A percentile compares a stretch with the other conserved stretches of the same genome.
Conservation (phyloP, 2,113 vertebrate genomes). For the Himantopus leucocephalus region DNA sequence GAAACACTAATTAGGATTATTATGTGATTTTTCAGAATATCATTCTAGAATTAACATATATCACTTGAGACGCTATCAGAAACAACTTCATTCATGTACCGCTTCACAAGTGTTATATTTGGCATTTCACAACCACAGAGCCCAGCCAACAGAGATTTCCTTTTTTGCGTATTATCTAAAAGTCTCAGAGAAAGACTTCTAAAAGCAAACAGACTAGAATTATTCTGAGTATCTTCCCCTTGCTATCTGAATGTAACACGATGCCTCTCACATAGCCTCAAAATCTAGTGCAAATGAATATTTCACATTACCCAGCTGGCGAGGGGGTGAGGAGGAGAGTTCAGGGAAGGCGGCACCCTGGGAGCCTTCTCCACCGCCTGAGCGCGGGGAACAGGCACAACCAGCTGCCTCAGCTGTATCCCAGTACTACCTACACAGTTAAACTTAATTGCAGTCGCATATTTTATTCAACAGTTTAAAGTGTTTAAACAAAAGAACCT, state of each 20-base stretch:
- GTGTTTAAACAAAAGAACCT: background rate
- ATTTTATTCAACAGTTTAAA: background rate
- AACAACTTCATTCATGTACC: background rate
- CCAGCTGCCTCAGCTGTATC: background rate
- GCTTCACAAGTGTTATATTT: background rate
- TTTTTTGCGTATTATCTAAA: background rate
- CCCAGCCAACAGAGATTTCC: background rate
- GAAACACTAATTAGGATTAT: background rate
- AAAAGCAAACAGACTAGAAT: background rate
- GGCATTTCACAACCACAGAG: background rate
- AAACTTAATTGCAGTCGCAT: background rate
- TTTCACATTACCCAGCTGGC: background rate
- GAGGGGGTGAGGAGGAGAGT: background rate
- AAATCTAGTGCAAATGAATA: background rate
- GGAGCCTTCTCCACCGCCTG: background rate
- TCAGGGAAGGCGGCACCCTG: background rate
- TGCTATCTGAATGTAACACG: accelerated
- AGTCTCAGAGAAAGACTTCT: background rate
- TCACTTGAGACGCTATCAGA: background rate
- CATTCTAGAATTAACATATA: background rate
- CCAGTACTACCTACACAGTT: accelerated
- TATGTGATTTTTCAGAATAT: background rate
- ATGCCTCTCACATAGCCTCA: background rate
- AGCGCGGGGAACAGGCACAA: background rate
- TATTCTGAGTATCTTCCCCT: background rate